Evolutionary conservation across 2,888 invertebrate species (phyloP).

Genomic region (Harmothoe impar): DNA sequence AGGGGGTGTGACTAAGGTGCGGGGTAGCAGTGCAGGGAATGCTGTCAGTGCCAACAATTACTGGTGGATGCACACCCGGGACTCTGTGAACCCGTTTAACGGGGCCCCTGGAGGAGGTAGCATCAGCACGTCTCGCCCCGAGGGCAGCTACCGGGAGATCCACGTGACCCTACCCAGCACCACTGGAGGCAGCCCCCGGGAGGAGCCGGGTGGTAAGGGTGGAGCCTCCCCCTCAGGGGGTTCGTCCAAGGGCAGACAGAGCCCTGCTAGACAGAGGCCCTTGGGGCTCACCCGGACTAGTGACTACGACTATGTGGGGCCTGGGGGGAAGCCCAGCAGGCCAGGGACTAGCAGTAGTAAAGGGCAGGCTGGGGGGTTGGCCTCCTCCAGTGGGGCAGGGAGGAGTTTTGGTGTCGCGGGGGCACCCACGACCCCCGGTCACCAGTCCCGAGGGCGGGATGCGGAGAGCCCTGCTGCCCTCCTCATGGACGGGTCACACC

Average conservation of each 20-base stretch:
- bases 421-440: background rate
- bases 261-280: background rate
- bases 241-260: background rate
- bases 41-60: background rate
- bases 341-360: background rate
- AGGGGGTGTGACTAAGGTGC: background rate
- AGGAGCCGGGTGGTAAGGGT: background rate
- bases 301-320: too few relatives aligned
- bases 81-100: background rate
- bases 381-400: background rate
- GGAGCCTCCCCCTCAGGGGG: background rate
- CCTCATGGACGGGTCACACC: background rate
- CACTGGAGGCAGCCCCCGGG: background rate
- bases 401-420: background rate
- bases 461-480: background rate
- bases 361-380: background rate
- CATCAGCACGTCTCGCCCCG: background rate
- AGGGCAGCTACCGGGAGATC: constrained; percentile 40
- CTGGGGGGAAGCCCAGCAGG: too few relatives aligned
- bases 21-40: background rate
- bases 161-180: constrained; percentile 54
- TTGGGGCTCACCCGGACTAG: background rate
- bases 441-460: background rate
- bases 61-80: constrained; percentile 37
- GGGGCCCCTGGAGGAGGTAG: background rate